Conservation (phyloP, 2,113 vertebrate species). For the Oreochromis niloticus region DNA sequence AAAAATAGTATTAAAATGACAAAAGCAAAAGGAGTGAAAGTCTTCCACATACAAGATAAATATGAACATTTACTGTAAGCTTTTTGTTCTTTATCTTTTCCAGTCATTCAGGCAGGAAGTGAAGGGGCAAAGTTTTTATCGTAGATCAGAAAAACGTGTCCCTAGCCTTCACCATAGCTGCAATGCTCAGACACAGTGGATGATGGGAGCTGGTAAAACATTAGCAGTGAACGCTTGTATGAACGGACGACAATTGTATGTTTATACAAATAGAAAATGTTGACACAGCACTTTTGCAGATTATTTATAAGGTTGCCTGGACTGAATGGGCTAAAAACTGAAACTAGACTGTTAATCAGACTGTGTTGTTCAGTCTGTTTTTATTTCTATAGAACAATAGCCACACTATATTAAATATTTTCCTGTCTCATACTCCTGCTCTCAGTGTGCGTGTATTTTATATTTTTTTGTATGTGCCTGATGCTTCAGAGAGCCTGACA, state of each 20-base stretch:
- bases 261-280: not conserved
- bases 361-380: not conserved
- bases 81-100: not conserved
- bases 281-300: not conserved
- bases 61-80: not conserved
- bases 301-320: not conserved
- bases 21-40: not conserved
- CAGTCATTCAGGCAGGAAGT: not conserved
- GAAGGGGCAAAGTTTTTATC: not conserved
- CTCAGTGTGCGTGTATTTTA: not conserved
- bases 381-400: not conserved
- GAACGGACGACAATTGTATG: not conserved
- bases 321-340: not conserved
- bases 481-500: not conserved
- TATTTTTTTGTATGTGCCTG: not conserved
- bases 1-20: not conserved
- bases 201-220: not conserved
- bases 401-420: not conserved
- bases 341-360: not conserved
- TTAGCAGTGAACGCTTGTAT: not conserved
- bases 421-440: not conserved
- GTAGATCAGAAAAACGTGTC: not conserved
- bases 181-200: not conserved
- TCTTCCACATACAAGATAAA: not conserved
- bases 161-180: not conserved